Base-by-base conservation (phyloP, 2,797 vertebrate species). In the Dendrocincla fuliginosa region DNA sequence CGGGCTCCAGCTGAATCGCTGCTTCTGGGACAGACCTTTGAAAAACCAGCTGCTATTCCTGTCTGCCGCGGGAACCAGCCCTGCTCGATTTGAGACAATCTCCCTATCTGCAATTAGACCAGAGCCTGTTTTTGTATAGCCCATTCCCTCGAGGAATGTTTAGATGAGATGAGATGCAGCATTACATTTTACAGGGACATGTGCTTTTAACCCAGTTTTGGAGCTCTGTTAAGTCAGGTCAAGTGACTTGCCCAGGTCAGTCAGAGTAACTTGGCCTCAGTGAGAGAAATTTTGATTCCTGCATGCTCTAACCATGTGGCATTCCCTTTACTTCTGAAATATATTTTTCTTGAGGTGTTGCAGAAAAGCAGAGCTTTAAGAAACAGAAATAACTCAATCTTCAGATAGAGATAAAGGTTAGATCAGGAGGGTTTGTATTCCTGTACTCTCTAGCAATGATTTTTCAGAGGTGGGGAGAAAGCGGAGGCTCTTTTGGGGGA, bases 51-150 rank as follows among this genome's bases (percentile, higher is more conserved):
- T 81, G 4, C 92, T 93, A 84, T 92, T 95, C 92, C 91, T 90
- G 94, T 86, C 75, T 82, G 84, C 76, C 30, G 2, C 11, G 2
- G 84, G 79, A 91, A 28, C 71, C 84, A 79, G 79, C 83, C 59
- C 47, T 75, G 75, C 53, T 3, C 37, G 10, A 52, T 57, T 73
- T 32, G 80, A 95, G 89, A 16, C 67, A 24, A 86, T 93, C 89
- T 71, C 39, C 93, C 87, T 56, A 81, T 69, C 83, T 95, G 95
- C 91, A 96, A 92, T 94, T 96, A 96, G 95, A 91, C 91, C 85
- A 37, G 76, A 88, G 63, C 87, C 95, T 96, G 91, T 95, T 95
- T 97, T 37, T 63, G 80, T 47, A 41, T 76, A 57, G 56, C 56
- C 59, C 67, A 18, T 93, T 91, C 91, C 93, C 91, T 91, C 3